A percentile compares a stretch with the other conserved stretches of the same genome.
Conservation (phyloP, 1,140 invertebrate species). For the Drosophila sucinea region DNA sequence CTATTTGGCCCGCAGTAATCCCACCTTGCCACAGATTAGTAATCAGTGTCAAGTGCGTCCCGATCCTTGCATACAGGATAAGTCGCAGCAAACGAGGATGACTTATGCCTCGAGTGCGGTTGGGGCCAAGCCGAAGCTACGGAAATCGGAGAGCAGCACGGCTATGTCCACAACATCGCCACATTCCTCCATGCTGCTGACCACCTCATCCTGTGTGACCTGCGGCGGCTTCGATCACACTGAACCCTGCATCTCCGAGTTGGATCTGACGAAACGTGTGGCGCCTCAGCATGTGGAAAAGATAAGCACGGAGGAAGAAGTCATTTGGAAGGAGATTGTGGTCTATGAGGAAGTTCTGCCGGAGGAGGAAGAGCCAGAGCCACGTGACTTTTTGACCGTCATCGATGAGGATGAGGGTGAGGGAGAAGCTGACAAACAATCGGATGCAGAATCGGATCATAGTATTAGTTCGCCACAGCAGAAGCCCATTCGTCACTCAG, state of each 20-base stretch:
- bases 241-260: constrained; percentile 30
- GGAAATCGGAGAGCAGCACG: constrained; percentile 27
- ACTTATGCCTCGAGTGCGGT: constrained; percentile 39
- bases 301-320: constrained; percentile 63
- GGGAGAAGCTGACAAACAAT: background rate
- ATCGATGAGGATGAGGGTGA: constrained; percentile 27
- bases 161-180: constrained; percentile 42
- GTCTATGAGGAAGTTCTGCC: constrained; percentile 78
- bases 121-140: constrained; percentile 27
- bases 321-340: constrained; percentile 66
- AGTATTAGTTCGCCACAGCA: constrained; percentile 6
- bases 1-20: constrained; percentile 62
- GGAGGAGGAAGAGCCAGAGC: constrained; percentile 60
- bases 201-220: constrained; percentile 67
- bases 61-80: constrained; percentile 47
- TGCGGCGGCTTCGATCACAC: constrained; percentile 68
- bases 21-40: constrained; percentile 48
- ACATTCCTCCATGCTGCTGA: constrained; percentile 60
- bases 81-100: constrained; percentile 54
- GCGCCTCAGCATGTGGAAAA: constrained; percentile 48
- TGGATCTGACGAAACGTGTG: constrained; percentile 62
- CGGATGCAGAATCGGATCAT: constrained; percentile 35
- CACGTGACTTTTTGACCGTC: background rate
- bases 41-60: constrained; percentile 59
- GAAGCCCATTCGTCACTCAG: constrained; percentile 33